Conservation (phyloP, 2,113 vertebrate species). For the Nanorana parkeri region DNA sequence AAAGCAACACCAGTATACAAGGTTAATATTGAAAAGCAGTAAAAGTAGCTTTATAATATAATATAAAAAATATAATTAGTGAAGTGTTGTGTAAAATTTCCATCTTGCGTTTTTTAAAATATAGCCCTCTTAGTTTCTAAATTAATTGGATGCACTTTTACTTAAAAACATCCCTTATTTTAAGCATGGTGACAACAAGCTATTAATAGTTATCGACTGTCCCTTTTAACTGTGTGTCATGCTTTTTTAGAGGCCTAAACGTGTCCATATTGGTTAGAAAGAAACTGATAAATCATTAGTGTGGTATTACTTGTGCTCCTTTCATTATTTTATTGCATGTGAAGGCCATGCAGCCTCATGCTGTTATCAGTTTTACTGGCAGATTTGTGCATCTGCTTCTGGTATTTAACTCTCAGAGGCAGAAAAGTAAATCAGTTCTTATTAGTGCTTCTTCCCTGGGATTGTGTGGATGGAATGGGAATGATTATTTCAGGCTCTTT, state of each 20-base stretch:
- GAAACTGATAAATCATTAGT: constrained; percentile 36
- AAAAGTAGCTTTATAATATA: too few relatives aligned
- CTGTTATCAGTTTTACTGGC: constrained; percentile 55
- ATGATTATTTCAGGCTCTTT: constrained; percentile 58
- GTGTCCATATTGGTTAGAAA: constrained; percentile 24
- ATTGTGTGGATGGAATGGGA: constrained; percentile 53
- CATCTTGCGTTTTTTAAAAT: too few relatives aligned
- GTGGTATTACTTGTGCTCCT: constrained; percentile 29
- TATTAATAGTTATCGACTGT: constrained; percentile 28
- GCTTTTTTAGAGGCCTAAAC: constrained; percentile 13
- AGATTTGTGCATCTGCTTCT: constrained; percentile 48
- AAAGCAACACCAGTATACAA: too few relatives aligned
- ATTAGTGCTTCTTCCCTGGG: constrained; percentile 60
- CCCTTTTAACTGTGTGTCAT: constrained; percentile 7
- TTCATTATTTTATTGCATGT: constrained; percentile 46
- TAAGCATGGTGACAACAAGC: neutral
- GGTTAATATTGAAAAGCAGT: too few relatives aligned
- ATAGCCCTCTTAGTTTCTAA: neutral
- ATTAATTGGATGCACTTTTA: neutral
- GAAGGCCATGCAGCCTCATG: constrained; percentile 38
- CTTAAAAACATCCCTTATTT: neutral
- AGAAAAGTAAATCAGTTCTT: constrained; percentile 56
- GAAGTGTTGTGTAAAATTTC: neutral
- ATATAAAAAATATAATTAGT: neutral
- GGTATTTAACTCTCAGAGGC: constrained; percentile 44